Conservation (phyloP, 2,797 vertebrate genomes). For the Malacoraja senta region DNA sequence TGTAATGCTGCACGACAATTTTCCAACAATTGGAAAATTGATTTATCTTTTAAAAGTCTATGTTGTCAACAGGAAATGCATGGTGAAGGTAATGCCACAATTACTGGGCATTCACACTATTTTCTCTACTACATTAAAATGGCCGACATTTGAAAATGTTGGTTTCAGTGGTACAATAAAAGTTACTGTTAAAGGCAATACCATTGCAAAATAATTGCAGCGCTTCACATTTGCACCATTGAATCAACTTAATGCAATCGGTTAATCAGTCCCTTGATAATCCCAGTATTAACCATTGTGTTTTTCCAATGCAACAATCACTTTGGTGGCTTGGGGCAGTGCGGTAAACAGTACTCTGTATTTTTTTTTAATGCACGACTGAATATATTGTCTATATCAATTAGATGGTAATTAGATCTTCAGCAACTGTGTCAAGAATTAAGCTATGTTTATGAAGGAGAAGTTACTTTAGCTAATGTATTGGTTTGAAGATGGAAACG, state of each 20-base stretch:
- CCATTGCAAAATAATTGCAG: background rate
- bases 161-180: background rate
- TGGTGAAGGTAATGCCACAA: conserved; percentile 6
- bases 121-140: background rate
- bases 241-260: background rate
- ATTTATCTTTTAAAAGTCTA: background rate
- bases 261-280: background rate
- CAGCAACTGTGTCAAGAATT: background rate
- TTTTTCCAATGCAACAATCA: background rate
- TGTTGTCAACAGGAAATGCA: background rate
- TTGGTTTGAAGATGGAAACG: background rate
- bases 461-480: background rate
- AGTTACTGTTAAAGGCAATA: background rate
- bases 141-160: background rate
- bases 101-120: too few relatives aligned
- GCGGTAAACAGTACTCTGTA: background rate
- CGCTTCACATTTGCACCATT: background rate
- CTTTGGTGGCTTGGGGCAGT: too few relatives aligned
- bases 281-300: background rate
- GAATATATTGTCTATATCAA: background rate
- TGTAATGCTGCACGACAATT: background rate
- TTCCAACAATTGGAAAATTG: background rate
- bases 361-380: background rate
- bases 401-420: background rate
- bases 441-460: background rate